Conservation (phyloP, 2,797 vertebrate species). For the Petrocephalus schoutedeni region DNA sequence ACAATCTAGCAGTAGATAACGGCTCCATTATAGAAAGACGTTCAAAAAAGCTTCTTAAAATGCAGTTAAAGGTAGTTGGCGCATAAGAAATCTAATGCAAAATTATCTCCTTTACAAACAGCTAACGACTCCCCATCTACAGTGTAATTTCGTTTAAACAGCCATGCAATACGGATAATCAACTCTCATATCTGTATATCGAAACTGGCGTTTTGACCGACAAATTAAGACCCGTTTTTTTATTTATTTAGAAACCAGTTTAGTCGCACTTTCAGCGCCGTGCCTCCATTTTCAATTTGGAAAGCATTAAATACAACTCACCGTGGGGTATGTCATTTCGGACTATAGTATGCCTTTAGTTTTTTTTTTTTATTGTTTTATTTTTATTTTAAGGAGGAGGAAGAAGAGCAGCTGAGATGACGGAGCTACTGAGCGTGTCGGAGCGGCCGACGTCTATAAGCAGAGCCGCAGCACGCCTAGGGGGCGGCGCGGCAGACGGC, state of each 20-base stretch:
- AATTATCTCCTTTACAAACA: neutral
- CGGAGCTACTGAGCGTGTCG: neutral
- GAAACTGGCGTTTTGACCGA: neutral
- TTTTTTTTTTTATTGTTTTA: neutral
- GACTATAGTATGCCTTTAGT: neutral
- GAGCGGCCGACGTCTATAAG: neutral
- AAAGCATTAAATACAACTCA: constrained; percentile 3
- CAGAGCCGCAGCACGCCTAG: neutral
- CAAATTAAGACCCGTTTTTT: neutral
- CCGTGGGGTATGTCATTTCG: neutral
- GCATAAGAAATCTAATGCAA: neutral
- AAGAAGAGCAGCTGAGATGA: neutral
- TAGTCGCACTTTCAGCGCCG: neutral
- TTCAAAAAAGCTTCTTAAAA: neutral
- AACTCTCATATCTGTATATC: neutral
- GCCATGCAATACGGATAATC: neutral
- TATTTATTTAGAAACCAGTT: neutral
- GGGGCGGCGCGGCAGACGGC: neutral
- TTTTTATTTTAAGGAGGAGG: neutral
- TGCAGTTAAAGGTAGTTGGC: neutral
- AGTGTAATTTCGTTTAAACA: neutral
- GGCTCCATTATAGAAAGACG: neutral
- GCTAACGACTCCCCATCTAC: neutral
- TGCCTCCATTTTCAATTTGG: neutral
- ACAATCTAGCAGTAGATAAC: neutral